Conservation (phyloP, 2,113 vertebrate genomes). For the Craseonycteris thonglongyai region DNA sequence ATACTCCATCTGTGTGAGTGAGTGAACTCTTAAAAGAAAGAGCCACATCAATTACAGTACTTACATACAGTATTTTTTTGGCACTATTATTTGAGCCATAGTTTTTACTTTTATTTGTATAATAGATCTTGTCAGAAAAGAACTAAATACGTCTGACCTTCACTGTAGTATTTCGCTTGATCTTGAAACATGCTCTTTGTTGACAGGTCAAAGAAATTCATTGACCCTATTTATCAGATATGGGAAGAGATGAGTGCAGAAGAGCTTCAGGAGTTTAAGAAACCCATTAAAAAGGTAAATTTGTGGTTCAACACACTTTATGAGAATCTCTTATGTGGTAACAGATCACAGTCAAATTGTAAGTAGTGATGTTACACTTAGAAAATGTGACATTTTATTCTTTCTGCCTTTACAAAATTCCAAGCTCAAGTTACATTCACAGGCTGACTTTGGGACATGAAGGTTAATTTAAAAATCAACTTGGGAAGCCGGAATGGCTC, state of each 20-base stretch:
- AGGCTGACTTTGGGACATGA: neutral
- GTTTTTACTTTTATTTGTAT: neutral
- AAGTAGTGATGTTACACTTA: neutral
- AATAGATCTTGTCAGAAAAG: neutral
- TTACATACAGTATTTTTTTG: neutral
- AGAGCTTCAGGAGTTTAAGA: constrained; percentile 78
- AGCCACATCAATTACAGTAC: neutral
- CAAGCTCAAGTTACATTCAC: neutral
- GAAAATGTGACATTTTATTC: neutral
- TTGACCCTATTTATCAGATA: constrained; percentile 90
- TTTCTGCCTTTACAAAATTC: neutral
- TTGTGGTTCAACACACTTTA: neutral
- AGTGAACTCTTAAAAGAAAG: neutral
- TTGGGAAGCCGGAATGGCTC: too few relatives aligned
- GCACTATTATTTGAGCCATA: neutral
- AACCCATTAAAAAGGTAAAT: constrained; percentile 79
- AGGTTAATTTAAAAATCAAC: neutral
- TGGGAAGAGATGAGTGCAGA: constrained; percentile 90
- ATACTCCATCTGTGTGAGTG: neutral
- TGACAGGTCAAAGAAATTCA: constrained; percentile 87
- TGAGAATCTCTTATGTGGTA: neutral
- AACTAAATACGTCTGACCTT: neutral
- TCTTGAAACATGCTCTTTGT: constrained; percentile 27
- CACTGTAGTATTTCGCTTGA: neutral
- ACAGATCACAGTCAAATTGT: neutral